Conservation (phyloP, 2,888 invertebrate genomes). For the Lucinisca nassula region DNA sequence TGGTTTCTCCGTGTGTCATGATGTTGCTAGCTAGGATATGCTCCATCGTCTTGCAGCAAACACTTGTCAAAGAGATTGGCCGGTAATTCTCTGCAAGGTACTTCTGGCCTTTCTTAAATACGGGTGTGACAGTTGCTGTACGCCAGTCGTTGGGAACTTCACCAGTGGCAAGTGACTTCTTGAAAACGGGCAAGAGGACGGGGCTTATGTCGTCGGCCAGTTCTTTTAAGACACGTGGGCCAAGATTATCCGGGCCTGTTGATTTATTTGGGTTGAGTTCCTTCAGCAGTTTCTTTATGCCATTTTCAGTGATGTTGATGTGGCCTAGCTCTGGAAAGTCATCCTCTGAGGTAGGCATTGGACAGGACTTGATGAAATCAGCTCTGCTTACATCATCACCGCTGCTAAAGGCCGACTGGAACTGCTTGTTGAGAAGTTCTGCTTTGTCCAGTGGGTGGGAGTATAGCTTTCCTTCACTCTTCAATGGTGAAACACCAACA, state of each 20-base stretch:
- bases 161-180: conserved; percentile 16
- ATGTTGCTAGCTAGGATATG: neutral
- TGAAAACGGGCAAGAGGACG: neutral
- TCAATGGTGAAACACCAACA: conserved; percentile 7
- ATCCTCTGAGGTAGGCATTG: no score
- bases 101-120: neutral
- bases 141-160: conserved; percentile 16
- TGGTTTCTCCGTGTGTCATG: neutral
- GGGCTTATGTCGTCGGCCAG: neutral
- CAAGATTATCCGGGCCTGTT: neutral
- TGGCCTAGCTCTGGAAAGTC: no score
- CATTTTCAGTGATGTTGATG: no score
- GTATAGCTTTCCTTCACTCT: conserved; percentile 21
- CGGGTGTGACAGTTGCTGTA: no score
- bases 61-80: conserved; percentile 12
- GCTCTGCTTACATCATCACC: no score
- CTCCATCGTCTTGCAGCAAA: no score
- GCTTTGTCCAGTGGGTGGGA: no score
- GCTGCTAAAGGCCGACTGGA: no score
- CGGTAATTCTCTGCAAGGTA: conserved; percentile 17
- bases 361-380: no score
- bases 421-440: no score
- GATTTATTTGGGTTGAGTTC: neutral
- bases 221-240: conserved; percentile 17
- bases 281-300: neutral